A percentile compares a stretch with the other conserved stretches of the same genome.
Conservation (phyloP, 2,888 invertebrate genomes). For the Hybos culiciformis region DNA sequence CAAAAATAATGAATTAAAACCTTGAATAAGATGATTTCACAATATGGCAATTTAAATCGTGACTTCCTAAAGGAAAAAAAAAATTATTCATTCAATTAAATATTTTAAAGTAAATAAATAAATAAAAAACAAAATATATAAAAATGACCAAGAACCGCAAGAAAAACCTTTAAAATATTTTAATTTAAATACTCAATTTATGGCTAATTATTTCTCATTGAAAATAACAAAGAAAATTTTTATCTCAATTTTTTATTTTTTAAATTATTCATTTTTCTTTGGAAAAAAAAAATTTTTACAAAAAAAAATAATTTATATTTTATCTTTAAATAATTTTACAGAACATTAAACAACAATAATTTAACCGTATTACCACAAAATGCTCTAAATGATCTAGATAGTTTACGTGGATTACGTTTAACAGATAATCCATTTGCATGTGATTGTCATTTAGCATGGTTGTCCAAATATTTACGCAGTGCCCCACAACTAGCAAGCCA, state of each 20-base stretch:
- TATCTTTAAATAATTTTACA: conserved; percentile 30
- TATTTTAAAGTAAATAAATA: too few species aligned
- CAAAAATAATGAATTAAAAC: too few species aligned
- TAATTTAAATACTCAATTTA: too few species aligned
- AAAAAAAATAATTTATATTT: conserved; percentile 1
- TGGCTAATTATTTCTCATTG: not conserved
- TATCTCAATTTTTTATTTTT: not conserved
- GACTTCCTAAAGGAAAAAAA: too few species aligned
- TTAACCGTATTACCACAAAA: conserved; percentile 72
- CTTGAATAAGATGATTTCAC: too few species aligned
- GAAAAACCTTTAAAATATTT: too few species aligned
- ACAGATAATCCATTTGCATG: conserved; percentile 78
- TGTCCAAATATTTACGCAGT: conserved; percentile 58
- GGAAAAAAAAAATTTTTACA: too few species aligned
- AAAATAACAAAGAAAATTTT: not conserved
- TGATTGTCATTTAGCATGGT: conserved; percentile 74
- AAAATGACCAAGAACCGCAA: too few species aligned
- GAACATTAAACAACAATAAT: conserved; percentile 85
- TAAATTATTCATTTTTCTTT: not conserved
- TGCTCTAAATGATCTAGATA: conserved; percentile 60
- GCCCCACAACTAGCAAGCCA: conserved; percentile 52
- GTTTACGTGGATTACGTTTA: conserved; percentile 66
- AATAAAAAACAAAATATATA: too few species aligned
- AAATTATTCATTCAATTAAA: too few species aligned
- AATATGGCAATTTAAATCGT: too few species aligned